Evolutionary conservation across 2,888 invertebrate species (phyloP).

Genomic region (Toxonevra muliebris): DNA sequence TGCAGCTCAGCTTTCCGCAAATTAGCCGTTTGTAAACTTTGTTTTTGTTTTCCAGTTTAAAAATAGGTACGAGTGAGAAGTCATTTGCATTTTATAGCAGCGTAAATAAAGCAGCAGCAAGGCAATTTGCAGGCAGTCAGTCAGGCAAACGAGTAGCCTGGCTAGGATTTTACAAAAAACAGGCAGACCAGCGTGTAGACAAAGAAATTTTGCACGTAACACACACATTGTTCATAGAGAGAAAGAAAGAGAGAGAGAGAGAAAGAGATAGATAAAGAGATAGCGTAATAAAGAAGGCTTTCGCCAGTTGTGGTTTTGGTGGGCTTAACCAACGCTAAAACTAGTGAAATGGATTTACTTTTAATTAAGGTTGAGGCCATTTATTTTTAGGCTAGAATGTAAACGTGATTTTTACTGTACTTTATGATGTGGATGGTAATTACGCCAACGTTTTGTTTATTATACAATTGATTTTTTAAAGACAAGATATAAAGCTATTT

Average conservation of each 20-base stretch:
- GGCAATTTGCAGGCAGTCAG: background rate
- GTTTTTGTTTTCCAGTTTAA: too few species aligned
- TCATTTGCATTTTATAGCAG: background rate
- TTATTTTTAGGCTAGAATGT: constrained; percentile 25
- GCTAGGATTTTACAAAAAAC: constrained; percentile 35
- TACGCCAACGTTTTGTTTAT: too few species aligned
- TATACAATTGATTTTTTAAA: too few species aligned
- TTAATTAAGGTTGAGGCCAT: constrained; percentile 45
- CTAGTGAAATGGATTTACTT: constrained; percentile 49
- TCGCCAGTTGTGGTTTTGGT: too few species aligned
- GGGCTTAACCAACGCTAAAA: background rate
- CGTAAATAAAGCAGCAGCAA: background rate
- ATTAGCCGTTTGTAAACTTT: background rate
- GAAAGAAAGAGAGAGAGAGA: too few species aligned
- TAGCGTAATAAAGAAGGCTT: too few species aligned
- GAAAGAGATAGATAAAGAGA: too few species aligned
- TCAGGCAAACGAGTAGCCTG: too few species aligned
- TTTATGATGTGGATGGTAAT: too few species aligned
- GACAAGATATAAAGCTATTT: too few species aligned
- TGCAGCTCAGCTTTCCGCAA: background rate
- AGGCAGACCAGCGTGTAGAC: constrained; percentile 29
- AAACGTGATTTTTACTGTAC: constrained; percentile 1
- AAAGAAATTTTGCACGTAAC: background rate
- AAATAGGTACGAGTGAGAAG: background rate
- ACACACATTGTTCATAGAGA: background rate